A percentile compares a stretch with the other conserved stretches of the same genome.
These are phyloP conservation scores for Desmodus rotundus DNA, from an alignment of 2,113 vertebrate genomes.

Conservation along the genomic window DNA sequence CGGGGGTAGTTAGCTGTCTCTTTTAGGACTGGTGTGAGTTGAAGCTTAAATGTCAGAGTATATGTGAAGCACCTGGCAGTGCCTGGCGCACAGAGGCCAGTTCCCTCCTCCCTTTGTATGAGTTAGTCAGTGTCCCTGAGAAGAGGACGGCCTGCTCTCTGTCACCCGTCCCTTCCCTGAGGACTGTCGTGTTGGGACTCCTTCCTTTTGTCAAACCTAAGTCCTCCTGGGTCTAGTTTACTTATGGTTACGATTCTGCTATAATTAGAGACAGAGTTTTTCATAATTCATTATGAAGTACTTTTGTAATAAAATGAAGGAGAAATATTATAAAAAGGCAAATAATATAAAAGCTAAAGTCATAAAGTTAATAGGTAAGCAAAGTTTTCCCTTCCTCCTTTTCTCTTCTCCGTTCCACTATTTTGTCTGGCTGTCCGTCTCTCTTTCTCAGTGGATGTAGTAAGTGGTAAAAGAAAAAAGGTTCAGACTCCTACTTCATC, in stretches of 20 bases:
- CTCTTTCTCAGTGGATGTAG: not conserved
- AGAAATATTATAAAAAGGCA: conserved; percentile 12
- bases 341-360: not conserved
- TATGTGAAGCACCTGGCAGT: not conserved
- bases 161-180: not conserved
- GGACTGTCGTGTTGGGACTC: not conserved
- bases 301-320: conserved; percentile 25
- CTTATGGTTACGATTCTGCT: not conserved
- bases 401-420: not conserved
- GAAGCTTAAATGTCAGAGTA: not conserved
- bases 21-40: not conserved
- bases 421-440: no score
- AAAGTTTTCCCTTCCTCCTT: not conserved
- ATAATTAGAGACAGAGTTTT: not conserved
- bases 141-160: not conserved
- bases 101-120: not conserved
- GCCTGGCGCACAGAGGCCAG: not conserved
- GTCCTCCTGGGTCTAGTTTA: not conserved
- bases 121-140: not conserved
- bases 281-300: not conserved
- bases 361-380: not conserved
- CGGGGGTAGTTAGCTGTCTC: not conserved
- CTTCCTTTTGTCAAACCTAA: not conserved
- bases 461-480: not conserved
- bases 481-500: not conserved